Conservation (phyloP, 1,140 invertebrate genomes). For the Dreissena polymorpha region DNA sequence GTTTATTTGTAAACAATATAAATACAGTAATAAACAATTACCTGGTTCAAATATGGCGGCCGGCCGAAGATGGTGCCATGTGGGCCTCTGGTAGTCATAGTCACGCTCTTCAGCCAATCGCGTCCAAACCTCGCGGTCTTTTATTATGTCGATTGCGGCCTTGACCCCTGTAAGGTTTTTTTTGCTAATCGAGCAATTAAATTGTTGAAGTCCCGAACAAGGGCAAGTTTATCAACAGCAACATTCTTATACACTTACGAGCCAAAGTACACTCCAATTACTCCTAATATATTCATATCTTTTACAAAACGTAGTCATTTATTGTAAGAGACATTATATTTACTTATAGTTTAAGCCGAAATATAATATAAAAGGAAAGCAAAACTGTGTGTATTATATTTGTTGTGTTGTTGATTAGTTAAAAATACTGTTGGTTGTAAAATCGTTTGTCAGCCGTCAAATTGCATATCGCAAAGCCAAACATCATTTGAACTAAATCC, state of each 20-base stretch:
- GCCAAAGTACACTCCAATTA: not conserved
- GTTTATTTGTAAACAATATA: not conserved
- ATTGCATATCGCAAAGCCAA: too few species aligned
- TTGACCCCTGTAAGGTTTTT: conserved; percentile 9
- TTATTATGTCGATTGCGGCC: conserved; percentile 41
- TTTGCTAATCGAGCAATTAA: not conserved
- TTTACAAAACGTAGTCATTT: too few species aligned
- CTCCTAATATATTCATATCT: too few species aligned
- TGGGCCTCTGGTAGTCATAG: conserved; percentile 54
- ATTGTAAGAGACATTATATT: too few species aligned
- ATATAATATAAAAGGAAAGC: too few species aligned
- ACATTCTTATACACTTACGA: not conserved
- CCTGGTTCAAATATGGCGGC: conserved; percentile 5
- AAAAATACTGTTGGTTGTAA: too few species aligned
- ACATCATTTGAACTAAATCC: too few species aligned
- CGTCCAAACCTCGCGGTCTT: conserved; percentile 32
- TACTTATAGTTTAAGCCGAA: too few species aligned
- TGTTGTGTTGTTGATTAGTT: too few species aligned
- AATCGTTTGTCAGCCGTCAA: too few species aligned
- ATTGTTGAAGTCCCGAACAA: not conserved
- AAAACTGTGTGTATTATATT: too few species aligned
- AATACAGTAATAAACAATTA: not conserved
- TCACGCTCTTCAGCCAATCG: conserved; percentile 40
- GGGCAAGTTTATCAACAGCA: not conserved
- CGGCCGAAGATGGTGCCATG: conserved; percentile 8